These are phyloP conservation scores for Heliconius nattereri DNA, from an alignment of 1,140 invertebrate genomes.

Conservation along the genomic window DNA sequence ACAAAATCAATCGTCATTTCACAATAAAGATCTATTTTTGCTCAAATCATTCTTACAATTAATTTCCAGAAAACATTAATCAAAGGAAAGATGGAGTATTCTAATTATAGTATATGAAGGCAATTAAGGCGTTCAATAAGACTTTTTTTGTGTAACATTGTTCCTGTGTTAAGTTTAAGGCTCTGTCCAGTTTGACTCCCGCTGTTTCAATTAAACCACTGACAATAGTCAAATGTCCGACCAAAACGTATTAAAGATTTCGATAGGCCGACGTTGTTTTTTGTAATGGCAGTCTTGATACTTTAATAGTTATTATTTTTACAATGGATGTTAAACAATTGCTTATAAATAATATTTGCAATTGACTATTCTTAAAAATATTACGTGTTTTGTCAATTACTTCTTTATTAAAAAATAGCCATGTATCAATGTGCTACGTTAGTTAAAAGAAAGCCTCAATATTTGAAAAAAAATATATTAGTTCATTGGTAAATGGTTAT, in stretches of 20 bases:
- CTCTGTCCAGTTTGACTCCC: slow-evolving; percentile 56
- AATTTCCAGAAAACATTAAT: slow-evolving; percentile 70
- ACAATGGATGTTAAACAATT: too few relatives aligned
- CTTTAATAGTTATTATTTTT: slow-evolving; percentile 25
- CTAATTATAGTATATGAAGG: slow-evolving; percentile 76
- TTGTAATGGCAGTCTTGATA: slow-evolving; percentile 48
- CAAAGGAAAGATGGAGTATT: slow-evolving; percentile 53
- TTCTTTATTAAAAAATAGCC: too few relatives aligned
- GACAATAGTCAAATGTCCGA: slow-evolving; percentile 74
- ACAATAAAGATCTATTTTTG: slow-evolving; percentile 13
- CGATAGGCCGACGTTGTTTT: slow-evolving; percentile 43
- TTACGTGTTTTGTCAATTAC: too few relatives aligned
- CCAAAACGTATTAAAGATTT: slow-evolving; percentile 61
- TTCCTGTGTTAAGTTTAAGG: slow-evolving; percentile 61
- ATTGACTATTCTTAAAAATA: too few relatives aligned
- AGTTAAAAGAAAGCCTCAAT: too few relatives aligned
- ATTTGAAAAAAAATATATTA: too few relatives aligned
- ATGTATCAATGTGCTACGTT: too few relatives aligned
- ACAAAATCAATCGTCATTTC: too few relatives aligned
- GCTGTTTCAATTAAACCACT: slow-evolving; percentile 80
- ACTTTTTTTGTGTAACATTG: slow-evolving; percentile 74
- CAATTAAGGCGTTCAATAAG: slow-evolving; percentile 73
- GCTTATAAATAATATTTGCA: too few relatives aligned
- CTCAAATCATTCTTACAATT: slow-evolving; percentile 49
- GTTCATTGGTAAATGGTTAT: too few relatives aligned